Conservation (phyloP, 2,888 invertebrate species). For the Tipula confusa region DNA sequence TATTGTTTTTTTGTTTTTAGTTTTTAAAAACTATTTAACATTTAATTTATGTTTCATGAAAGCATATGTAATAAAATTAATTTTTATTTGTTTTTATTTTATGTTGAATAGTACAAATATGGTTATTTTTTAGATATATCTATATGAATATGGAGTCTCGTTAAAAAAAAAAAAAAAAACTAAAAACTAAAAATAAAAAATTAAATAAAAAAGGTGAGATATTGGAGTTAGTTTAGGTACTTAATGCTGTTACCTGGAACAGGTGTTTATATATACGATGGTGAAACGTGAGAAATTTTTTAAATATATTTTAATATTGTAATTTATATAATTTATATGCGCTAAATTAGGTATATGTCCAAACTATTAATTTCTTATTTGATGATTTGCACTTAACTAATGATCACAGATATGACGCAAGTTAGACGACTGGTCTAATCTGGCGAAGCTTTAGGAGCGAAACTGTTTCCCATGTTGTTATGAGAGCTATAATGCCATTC, state of each 20-base stretch:
- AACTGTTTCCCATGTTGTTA: too few species aligned
- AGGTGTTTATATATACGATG: not conserved
- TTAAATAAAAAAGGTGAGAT: not conserved
- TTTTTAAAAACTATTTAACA: not conserved
- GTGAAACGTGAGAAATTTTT: not conserved
- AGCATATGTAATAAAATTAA: not conserved
- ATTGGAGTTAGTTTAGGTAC: not conserved
- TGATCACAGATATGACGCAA: too few species aligned
- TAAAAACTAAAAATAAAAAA: too few species aligned
- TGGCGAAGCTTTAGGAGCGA: too few species aligned
- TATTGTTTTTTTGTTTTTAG: not conserved
- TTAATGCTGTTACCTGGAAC: not conserved
- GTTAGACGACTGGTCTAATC: too few species aligned
- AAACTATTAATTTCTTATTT: too few species aligned
- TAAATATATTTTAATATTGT: too few species aligned
- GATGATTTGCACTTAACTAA: too few species aligned
- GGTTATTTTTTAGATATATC: not conserved
- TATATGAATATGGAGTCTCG: not conserved
- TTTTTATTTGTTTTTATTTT: not conserved
- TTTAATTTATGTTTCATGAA: slow-evolving; percentile 12
- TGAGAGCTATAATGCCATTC: too few species aligned
- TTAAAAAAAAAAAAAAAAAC: too few species aligned
- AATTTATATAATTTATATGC: not conserved
- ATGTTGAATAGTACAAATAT: not conserved
- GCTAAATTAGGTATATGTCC: too few species aligned